These are phyloP conservation scores for Gari tellinella DNA, from an alignment of 2,888 invertebrate genomes.

Conservation along the genomic window DNA sequence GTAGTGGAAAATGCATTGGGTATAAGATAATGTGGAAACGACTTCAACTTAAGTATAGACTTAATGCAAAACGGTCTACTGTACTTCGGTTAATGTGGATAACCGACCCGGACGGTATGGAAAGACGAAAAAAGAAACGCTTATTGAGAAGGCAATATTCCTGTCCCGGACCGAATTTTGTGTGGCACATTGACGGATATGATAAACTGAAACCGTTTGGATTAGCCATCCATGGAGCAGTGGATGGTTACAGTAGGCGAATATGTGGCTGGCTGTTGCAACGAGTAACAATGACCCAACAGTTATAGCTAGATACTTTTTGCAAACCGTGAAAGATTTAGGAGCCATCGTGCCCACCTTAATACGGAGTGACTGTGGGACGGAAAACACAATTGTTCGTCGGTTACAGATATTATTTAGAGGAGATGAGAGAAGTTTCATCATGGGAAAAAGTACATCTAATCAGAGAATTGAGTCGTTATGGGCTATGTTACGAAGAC, in stretches of 20 bases:
- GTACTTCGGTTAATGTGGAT: conserved; percentile 10
- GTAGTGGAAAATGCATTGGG: conserved; percentile 17
- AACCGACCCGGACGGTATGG: conserved; percentile 11
- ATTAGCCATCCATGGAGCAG: conserved; percentile 18
- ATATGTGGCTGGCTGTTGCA: conserved; percentile 25
- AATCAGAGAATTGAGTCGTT: conserved; percentile 24
- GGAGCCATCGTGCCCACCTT: background rate
- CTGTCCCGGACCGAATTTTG: conserved; percentile 15
- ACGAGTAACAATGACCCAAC: conserved; percentile 20
- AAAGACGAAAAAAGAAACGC: conserved; percentile 6
- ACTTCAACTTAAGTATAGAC: background rate
- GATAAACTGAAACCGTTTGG: conserved; percentile 25
- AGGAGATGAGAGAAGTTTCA: conserved; percentile 11
- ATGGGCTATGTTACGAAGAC: conserved; percentile 18
- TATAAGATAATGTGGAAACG: conserved; percentile 18
- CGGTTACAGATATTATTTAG: conserved; percentile 21
- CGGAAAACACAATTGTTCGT: conserved; percentile 6
- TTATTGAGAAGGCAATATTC: conserved; percentile 12
- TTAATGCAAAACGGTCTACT: conserved; percentile 14
- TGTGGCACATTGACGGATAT: conserved; percentile 35
- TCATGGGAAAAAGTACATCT: conserved; percentile 22
- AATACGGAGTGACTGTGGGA: conserved; percentile 21
- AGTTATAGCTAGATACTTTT: conserved; percentile 24
- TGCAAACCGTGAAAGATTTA: background rate
- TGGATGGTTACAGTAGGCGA: conserved; percentile 25